Percentiles rank a stretch among this genome's conserved stretches.
Evolutionary conservation across 2,888 invertebrate species (phyloP).

Genomic region (Opisthograptis luteolata): DNA sequence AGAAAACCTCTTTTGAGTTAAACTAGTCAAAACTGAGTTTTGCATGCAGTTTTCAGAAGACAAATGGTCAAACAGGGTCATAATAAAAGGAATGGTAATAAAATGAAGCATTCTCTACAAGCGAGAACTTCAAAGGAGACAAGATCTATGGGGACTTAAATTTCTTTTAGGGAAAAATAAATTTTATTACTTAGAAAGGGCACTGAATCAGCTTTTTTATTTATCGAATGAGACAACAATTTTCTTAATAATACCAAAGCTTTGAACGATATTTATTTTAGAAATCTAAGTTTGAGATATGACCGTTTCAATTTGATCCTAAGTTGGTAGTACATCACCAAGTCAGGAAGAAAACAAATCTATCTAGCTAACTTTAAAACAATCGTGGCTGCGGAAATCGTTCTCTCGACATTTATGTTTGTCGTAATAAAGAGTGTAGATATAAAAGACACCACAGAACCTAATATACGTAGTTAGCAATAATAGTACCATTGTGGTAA

Average conservation of each 20-base stretch:
- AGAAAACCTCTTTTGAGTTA: too few species aligned
- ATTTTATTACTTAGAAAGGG: constrained; percentile 52
- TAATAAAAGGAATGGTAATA: constrained; percentile 27
- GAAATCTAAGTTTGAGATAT: constrained; percentile 31
- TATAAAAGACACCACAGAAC: too few species aligned
- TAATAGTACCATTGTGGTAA: too few species aligned
- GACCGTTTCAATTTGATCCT: constrained; percentile 44
- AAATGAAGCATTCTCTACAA: constrained; percentile 23
- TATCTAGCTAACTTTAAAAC: neutral
- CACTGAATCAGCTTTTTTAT: constrained; percentile 26
- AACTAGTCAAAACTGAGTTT: neutral
- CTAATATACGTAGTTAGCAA: too few species aligned
- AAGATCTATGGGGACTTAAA: constrained; percentile 44
- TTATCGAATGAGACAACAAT: neutral
- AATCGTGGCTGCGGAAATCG: constrained; percentile 3
- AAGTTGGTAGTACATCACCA: constrained; percentile 44
- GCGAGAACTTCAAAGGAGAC: constrained; percentile 40
- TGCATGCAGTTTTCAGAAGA: constrained; percentile 1
- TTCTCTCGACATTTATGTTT: neutral
- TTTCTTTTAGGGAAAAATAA: constrained; percentile 48
- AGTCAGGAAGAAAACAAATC: constrained; percentile 46
- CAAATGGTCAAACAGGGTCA: constrained; percentile 5
- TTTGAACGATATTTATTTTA: constrained; percentile 5
- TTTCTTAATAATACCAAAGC: constrained; percentile 9
- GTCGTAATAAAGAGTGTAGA: too few species aligned